These are phyloP conservation scores for Propithecus perrieri DNA, from an alignment of 2,797 vertebrate species.

Conservation along the genomic window DNA sequence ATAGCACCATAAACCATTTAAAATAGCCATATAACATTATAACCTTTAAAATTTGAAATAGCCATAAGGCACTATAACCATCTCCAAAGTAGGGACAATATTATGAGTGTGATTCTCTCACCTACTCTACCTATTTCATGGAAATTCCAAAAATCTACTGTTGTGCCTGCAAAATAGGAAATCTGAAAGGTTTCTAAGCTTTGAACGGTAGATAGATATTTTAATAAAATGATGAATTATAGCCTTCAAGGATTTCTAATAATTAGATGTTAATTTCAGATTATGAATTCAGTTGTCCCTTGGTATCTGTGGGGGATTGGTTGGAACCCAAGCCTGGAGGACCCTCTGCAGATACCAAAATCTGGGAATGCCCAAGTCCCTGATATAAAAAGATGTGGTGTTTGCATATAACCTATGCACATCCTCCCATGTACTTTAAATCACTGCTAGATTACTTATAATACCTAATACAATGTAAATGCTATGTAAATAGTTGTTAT, in stretches of 20 bases:
- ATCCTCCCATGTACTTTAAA: background rate
- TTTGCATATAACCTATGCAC: background rate
- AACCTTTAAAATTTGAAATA: background rate
- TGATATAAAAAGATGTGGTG: background rate
- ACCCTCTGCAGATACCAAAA: background rate
- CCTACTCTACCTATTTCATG: background rate
- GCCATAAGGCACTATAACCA: background rate
- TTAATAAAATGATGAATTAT: background rate
- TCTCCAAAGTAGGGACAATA: background rate
- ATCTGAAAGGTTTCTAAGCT: background rate
- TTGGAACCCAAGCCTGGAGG: background rate
- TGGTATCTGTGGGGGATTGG: too few relatives aligned
- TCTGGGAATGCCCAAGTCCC: background rate
- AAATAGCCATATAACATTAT: background rate
- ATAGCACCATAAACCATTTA: background rate
- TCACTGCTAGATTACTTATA: background rate
- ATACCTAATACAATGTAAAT: background rate
- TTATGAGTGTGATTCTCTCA: background rate
- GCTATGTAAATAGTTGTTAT: background rate
- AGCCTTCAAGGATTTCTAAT: background rate
- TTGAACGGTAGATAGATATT: background rate
- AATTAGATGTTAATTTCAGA: background rate
- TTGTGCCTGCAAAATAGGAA: background rate
- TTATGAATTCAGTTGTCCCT: background rate
- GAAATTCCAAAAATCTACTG: background rate